phyloP scores from a whole-genome alignment of 2,113 vertebrate species.

The Apteryx owenii region DNA sequence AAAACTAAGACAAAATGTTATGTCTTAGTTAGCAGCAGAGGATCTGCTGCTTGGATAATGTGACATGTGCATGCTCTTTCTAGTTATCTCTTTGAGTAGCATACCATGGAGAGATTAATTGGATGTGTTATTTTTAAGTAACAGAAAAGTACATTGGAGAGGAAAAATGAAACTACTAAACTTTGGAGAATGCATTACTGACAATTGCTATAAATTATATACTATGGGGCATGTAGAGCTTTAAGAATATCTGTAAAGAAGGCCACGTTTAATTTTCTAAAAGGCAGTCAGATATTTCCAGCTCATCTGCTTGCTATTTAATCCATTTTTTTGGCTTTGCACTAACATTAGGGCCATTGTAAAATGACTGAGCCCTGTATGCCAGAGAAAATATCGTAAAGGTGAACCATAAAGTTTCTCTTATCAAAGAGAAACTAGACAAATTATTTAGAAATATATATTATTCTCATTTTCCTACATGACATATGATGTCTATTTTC shows the following conservation, averaged over 20 bases:
- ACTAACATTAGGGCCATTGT: not conserved
- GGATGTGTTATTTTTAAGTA: constrained; percentile 68
- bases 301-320: not conserved
- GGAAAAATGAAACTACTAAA: constrained; percentile 51
- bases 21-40: not conserved
- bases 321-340: not conserved
- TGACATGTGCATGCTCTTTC: constrained; percentile 54
- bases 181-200: constrained; percentile 49
- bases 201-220: constrained; percentile 52
- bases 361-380: not conserved
- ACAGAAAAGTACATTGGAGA: constrained; percentile 25
- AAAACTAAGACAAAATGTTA: constrained; percentile 59
- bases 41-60: constrained; percentile 52
- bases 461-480: not conserved
- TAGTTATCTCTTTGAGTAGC: constrained; percentile 12
- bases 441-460: not conserved
- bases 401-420: too few relatives aligned
- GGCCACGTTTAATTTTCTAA: not conserved
- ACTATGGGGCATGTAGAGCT: not conserved
- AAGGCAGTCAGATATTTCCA: constrained; percentile 31
- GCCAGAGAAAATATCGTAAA: not conserved
- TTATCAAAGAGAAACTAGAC: not conserved
- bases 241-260: constrained; percentile 37
- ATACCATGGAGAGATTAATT: constrained; percentile 60
- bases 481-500: not conserved